Evolutionary conservation across 2,113 vertebrate species (phyloP).

Genomic region (Callipepla californica): DNA sequence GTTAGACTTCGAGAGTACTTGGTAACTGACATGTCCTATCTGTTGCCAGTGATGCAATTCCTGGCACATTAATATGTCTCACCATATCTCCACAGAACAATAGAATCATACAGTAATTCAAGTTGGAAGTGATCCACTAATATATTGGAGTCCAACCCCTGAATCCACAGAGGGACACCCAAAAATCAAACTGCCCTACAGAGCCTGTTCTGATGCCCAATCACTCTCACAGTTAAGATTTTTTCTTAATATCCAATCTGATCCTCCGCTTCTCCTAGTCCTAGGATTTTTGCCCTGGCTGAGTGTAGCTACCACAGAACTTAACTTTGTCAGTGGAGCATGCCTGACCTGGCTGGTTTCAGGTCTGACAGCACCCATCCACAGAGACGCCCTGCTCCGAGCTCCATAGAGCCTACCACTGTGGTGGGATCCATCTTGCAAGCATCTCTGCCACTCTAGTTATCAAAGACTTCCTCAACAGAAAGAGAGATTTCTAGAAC

Average conservation of each 20-base stretch:
- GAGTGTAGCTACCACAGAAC: not conserved
- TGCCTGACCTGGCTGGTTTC: accelerated
- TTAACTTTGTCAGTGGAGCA: not conserved
- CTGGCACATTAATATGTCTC: not conserved
- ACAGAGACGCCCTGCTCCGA: not conserved
- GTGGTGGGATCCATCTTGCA: not conserved
- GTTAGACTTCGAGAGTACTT: not conserved
- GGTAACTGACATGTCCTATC: not conserved
- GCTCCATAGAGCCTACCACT: not conserved
- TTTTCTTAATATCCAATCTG: not conserved
- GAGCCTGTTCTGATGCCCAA: not conserved
- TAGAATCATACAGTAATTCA: no score
- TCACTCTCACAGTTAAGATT: not conserved
- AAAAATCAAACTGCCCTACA: no score
- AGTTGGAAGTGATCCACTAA: no score
- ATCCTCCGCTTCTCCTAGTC: not conserved
- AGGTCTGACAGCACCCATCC: not conserved
- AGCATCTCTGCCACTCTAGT: not conserved
- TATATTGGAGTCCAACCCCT: no score
- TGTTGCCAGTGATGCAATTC: not conserved
- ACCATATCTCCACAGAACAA: not conserved
- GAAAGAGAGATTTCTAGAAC: not conserved
- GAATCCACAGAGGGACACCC: no score
- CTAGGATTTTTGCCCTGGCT: not conserved
- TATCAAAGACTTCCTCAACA: not conserved